These are phyloP conservation scores for Helicoverpa assulta DNA, from an alignment of 2,888 invertebrate genomes.

Conservation along the genomic window DNA sequence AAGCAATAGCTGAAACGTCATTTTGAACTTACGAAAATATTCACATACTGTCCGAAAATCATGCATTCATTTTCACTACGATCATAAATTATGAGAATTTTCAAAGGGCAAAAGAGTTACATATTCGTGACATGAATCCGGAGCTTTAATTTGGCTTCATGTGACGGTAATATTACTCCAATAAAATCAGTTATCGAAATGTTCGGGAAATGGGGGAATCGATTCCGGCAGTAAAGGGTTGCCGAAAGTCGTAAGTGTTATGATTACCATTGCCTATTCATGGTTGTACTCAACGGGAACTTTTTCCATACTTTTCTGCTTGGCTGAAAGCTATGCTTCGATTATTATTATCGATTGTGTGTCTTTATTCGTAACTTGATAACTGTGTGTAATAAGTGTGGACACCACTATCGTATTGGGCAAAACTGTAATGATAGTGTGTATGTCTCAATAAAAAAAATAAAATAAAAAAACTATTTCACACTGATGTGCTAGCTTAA, in stretches of 20 bases:
- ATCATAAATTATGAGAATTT: conserved; percentile 17
- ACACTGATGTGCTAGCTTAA: no score
- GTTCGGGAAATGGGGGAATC: conserved; percentile 36
- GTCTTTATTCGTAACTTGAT: no score
- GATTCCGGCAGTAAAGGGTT: conserved; percentile 21
- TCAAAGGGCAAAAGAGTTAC: conserved; percentile 1
- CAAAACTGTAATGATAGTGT: no score
- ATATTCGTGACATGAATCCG: conserved; percentile 28
- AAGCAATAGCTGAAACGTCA: conserved; percentile 8
- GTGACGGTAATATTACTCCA: conserved; percentile 26
- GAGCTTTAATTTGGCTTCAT: conserved; percentile 35
- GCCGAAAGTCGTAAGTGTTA: conserved; percentile 35
- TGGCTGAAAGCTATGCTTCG: not conserved
- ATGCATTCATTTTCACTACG: conserved; percentile 5
- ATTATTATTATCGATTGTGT: no score
- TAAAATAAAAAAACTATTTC: no score
- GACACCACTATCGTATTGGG: no score
- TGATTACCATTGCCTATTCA: conserved; percentile 44
- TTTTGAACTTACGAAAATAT: conserved; percentile 6
- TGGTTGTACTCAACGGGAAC: conserved; percentile 17
- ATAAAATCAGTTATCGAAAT: conserved; percentile 46
- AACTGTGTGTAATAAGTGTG: no score
- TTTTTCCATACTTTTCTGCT: conserved; percentile 26
- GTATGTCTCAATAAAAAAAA: no score
- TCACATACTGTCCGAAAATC: conserved; percentile 3